Percentiles rank a stretch among this genome's conserved stretches.
phyloP scores from a whole-genome alignment of 2,797 vertebrate genomes.

The Dicrostonyx torquatus region DNA sequence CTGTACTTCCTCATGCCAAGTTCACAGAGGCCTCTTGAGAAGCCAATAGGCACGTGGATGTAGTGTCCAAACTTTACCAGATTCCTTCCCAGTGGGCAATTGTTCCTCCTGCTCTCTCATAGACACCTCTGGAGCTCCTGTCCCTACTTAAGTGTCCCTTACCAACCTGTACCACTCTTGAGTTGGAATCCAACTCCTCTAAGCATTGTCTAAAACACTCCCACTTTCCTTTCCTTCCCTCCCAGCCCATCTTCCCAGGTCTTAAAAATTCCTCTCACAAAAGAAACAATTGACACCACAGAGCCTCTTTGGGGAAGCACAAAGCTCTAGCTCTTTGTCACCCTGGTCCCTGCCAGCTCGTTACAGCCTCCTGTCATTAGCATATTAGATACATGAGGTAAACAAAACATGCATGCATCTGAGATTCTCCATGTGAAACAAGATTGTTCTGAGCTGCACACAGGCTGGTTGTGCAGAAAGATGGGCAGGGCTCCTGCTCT shows the following conservation, averaged over 20 bases:
- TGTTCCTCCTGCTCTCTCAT: background rate
- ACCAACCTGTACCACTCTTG: background rate
- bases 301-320: slow-evolving; percentile 62
- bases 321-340: slow-evolving; percentile 68
- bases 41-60: background rate
- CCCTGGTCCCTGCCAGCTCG: slow-evolving; percentile 65
- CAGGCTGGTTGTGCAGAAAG: background rate
- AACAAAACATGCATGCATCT: slow-evolving; percentile 63
- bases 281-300: slow-evolving; percentile 55
- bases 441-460: background rate
- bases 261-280: slow-evolving; percentile 40
- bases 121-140: background rate
- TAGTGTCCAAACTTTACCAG: too few species aligned
- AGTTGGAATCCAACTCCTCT: too few species aligned
- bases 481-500: background rate
- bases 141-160: background rate
- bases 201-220: background rate
- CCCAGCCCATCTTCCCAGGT: background rate
- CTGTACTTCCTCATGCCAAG: background rate
- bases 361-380: slow-evolving; percentile 70
- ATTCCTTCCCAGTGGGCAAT: background rate
- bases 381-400: slow-evolving; percentile 71
- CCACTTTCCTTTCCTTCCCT: background rate
- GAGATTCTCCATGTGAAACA: background rate
- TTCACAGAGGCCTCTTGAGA: background rate